phyloP scores from a whole-genome alignment of 2,113 vertebrate species.

The Callorhinus ursinus region DNA sequence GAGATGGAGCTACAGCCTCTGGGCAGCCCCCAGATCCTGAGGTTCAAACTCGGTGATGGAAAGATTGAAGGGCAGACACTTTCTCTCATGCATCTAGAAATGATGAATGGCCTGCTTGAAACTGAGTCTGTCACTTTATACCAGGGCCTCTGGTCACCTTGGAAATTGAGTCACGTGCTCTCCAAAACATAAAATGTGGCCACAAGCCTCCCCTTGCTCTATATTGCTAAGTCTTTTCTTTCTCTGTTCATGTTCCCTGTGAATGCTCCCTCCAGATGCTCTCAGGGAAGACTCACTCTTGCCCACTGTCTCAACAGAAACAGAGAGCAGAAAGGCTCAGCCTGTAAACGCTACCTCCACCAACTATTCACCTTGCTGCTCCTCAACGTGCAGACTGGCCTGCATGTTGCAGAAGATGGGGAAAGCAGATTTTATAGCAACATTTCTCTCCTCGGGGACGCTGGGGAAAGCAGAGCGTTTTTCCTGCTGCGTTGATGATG shows the following conservation, averaged over 20 bases:
- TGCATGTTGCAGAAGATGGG: rapidly evolving
- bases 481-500: not conserved
- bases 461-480: not conserved
- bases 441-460: rapidly evolving
- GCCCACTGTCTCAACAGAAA: rapidly evolving
- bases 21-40: not conserved
- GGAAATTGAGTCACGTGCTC: rapidly evolving
- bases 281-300: not conserved
- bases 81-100: not conserved
- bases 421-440: not conserved
- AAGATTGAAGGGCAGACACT: rapidly evolving
- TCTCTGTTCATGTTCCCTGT: not conserved
- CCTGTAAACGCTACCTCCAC: rapidly evolving
- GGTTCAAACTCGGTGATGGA: not conserved
- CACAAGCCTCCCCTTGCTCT: rapidly evolving
- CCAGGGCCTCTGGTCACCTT: not conserved
- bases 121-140: not conserved
- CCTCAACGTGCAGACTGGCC: rapidly evolving
- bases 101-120: not conserved
- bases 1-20: not conserved
- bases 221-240: not conserved
- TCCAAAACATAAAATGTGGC: not conserved
- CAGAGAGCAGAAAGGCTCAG: not conserved
- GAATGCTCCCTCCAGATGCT: not conserved
- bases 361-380: rapidly evolving